These are phyloP conservation scores for Bradynema listronoti DNA, from an alignment of 1,140 invertebrate genomes.

Conservation along the genomic window DNA sequence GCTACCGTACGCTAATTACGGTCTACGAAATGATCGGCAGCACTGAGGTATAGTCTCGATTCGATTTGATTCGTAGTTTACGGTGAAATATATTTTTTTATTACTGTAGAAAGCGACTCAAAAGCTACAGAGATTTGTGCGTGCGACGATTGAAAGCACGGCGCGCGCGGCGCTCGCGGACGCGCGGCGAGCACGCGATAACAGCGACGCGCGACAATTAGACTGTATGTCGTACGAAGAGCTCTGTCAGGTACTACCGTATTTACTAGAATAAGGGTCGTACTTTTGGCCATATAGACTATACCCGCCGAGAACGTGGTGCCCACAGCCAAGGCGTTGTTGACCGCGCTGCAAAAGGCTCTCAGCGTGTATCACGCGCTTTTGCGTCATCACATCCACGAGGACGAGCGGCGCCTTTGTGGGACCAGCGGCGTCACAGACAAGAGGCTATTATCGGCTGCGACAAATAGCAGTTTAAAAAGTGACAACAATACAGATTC, in stretches of 20 bases:
- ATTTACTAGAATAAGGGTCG: background rate
- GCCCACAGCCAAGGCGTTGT: slow-evolving; percentile 34
- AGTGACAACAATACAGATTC: background rate
- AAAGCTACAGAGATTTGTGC: slow-evolving; percentile 41
- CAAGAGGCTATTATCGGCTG: background rate
- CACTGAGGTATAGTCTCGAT: slow-evolving; percentile 27
- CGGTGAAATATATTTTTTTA: background rate
- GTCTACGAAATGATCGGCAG: slow-evolving; percentile 45
- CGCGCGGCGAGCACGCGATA: slow-evolving; percentile 9
- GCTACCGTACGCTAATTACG: slow-evolving; percentile 35
- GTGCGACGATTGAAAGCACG: slow-evolving; percentile 32
- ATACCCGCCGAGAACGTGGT: background rate
- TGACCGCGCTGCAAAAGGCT: slow-evolving; percentile 40
- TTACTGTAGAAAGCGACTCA: slow-evolving; percentile 24
- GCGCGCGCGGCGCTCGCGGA: slow-evolving; percentile 35
- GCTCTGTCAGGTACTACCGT: slow-evolving; percentile 28
- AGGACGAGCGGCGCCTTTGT: slow-evolving; percentile 36
- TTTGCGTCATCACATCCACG: slow-evolving; percentile 44
- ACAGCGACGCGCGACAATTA: slow-evolving; percentile 19
- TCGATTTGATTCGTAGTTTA: slow-evolving; percentile 15
- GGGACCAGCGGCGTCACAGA: slow-evolving; percentile 1
- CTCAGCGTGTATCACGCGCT: slow-evolving; percentile 42
- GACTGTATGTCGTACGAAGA: slow-evolving; percentile 41
- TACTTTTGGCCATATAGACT: background rate
- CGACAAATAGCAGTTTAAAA: slow-evolving; percentile 14